Base-by-base conservation (phyloP, 1,140 invertebrate species). In the Oncopodura yosiiana region DNA sequence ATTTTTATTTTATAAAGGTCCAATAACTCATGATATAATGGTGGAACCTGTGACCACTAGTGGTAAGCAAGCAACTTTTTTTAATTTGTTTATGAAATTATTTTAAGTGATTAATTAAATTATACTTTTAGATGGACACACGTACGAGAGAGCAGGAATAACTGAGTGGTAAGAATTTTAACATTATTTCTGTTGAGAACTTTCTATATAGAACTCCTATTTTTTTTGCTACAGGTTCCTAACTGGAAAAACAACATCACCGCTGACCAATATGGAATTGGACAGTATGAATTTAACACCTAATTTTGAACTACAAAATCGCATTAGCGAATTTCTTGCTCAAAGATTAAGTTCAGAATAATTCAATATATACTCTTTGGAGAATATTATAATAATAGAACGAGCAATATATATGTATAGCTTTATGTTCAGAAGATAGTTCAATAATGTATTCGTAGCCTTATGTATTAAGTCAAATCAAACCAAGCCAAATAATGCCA, bases 21-120 rank as follows among this genome's bases (percentile, higher is more conserved):
- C 86, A 11, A 87, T 88, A 19, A 87, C 84, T 0, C 81, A 84
- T 45, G 82, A 86, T 64, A 73, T 87, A 24, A 86, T 87, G 83
- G 75, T 73, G 51, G 81, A 86, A 66, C 84, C 85, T 14, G 84
- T 87, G 4, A 77, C 77, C 26, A 84, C 81, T 63, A 70, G 77
- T 65, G 81, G 81, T 83, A 67, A 66, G 62, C 6, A 37, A 42
- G 27, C 9, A 27, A 19, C 6, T 41, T 3, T 9, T 16, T 52
- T 39, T 5, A 27, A 6, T 52, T 39, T 52, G 6, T 30, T 53
- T 44, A 6, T 44, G 18, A 14, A 16, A 14, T 14, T 32, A 9
- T 44, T 23, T 26, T 44, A 44, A 26, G 11, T 44, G 6, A 49
- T 30, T 38, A 2, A 3, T 30, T 55, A 27, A n/a, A 38, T 48